phyloP scores from a whole-genome alignment of 2,888 invertebrate genomes.

The Mantis religiosa region DNA sequence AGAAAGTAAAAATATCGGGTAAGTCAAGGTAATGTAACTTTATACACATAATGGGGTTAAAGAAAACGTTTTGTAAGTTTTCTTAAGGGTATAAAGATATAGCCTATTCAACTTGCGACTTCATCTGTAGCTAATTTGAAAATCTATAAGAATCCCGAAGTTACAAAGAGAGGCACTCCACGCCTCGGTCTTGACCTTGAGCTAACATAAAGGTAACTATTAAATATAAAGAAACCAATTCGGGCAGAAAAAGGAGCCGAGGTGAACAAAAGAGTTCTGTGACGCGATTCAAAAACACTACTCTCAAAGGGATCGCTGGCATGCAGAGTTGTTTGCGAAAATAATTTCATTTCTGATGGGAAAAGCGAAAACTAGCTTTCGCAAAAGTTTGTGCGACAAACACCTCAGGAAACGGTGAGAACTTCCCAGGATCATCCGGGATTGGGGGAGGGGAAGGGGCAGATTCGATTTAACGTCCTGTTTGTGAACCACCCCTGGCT shows the following conservation, averaged over 20 bases:
- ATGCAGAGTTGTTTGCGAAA: not conserved
- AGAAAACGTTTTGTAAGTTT: no score
- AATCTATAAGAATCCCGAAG: not conserved
- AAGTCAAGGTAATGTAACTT: no score
- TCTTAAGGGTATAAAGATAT: no score
- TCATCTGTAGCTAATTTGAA: not conserved
- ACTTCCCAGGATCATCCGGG: not conserved
- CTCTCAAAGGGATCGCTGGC: not conserved
- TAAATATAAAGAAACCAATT: not conserved
- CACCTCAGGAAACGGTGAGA: not conserved
- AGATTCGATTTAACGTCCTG: not conserved
- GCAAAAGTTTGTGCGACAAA: not conserved
- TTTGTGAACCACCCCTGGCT: not conserved
- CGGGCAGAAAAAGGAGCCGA: not conserved
- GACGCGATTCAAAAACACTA: not conserved
- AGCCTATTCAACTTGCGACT: no score
- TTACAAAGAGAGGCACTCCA: not conserved
- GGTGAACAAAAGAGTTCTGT: not conserved
- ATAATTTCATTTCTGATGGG: not conserved
- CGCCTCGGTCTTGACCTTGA: not conserved
- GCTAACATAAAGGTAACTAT: not conserved
- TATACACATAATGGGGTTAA: no score
- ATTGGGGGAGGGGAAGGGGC: not conserved
- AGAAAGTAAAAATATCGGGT: no score
- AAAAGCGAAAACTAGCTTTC: not conserved